Percentiles rank a stretch among this genome's conserved stretches.
Conservation (phyloP, 2,113 vertebrate genomes). For the Pelodiscus sinensis region DNA sequence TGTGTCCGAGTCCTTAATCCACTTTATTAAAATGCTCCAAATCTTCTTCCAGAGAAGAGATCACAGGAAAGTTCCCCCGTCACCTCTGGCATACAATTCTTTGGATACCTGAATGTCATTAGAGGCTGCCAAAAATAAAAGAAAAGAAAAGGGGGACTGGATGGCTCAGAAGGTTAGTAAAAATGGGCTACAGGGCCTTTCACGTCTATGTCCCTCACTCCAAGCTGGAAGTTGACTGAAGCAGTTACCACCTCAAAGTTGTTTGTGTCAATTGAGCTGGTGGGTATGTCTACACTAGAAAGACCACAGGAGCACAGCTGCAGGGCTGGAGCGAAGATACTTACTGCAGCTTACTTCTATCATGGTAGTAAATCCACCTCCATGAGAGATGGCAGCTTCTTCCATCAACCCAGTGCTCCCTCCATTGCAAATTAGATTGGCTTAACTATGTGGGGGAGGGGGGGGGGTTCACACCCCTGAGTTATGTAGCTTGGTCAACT, state of each 20-base stretch:
- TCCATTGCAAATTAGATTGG: background rate
- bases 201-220: slow-evolving; percentile 44
- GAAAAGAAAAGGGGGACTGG: slow-evolving; percentile 44
- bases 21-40: slow-evolving; percentile 79
- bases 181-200: slow-evolving; percentile 8
- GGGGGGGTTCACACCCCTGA: background rate
- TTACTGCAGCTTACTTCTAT: too few species aligned
- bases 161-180: slow-evolving; percentile 27
- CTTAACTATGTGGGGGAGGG: background rate
- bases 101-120: slow-evolving; percentile 65
- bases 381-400: background rate
- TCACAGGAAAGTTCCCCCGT: slow-evolving; percentile 71
- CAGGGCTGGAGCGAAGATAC: too few species aligned
- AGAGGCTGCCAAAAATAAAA: slow-evolving; percentile 26
- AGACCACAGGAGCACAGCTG: slow-evolving; percentile 18
- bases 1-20: slow-evolving; percentile 76
- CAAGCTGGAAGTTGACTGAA: slow-evolving; percentile 38
- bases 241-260: slow-evolving; percentile 36
- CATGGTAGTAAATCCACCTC: background rate
- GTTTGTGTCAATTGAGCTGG: background rate
- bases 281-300: slow-evolving; percentile 43
- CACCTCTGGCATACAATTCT: slow-evolving; percentile 61
- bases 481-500: background rate
- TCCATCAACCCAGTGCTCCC: background rate
- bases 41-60: slow-evolving; percentile 71